A percentile compares a stretch with the other conserved stretches of the same genome.
Evolutionary conservation across 2,113 vertebrate genomes (phyloP).

Genomic region (Notarius quadriscutis): DNA sequence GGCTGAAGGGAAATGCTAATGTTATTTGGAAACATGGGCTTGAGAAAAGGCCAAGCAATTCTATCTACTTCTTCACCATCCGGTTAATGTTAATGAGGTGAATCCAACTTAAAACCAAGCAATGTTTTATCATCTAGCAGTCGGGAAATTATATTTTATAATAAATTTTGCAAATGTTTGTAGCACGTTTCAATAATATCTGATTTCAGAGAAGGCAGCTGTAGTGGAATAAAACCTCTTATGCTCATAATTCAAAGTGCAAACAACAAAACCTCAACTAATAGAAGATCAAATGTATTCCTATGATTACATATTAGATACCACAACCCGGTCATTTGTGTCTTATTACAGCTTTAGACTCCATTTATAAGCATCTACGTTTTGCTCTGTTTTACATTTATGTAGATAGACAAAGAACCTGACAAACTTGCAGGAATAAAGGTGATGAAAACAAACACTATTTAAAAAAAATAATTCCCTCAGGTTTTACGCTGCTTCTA

Average conservation of each 20-base stretch:
- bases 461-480: background rate
- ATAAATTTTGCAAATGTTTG: background rate
- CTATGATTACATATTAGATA: background rate
- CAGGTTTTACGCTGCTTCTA: background rate
- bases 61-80: conserved; percentile 10
- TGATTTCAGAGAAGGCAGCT: conserved; percentile 32
- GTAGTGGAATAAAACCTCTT: conserved; percentile 42
- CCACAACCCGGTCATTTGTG: conserved; percentile 8
- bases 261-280: conserved; percentile 35
- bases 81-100: conserved; percentile 29
- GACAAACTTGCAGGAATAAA: conserved; percentile 6
- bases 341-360: conserved; percentile 28
- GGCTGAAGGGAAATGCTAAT: conserved; percentile 14
- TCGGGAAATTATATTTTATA: background rate
- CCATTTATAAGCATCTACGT: background rate
- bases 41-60: conserved; percentile 22
- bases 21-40: conserved; percentile 25
- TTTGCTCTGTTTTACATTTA: conserved; percentile 5
- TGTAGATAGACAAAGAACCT: background rate
- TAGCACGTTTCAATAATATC: background rate
- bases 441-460: background rate
- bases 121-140: conserved; percentile 19
- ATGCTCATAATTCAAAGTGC: conserved; percentile 45
- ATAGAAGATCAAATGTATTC: conserved; percentile 15
- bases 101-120: conserved; percentile 31